A percentile compares a stretch with the other conserved stretches of the same genome.
These are phyloP conservation scores for Temnothorax ravouxi DNA, from an alignment of 2,888 invertebrate genomes.

Conservation along the genomic window DNA sequence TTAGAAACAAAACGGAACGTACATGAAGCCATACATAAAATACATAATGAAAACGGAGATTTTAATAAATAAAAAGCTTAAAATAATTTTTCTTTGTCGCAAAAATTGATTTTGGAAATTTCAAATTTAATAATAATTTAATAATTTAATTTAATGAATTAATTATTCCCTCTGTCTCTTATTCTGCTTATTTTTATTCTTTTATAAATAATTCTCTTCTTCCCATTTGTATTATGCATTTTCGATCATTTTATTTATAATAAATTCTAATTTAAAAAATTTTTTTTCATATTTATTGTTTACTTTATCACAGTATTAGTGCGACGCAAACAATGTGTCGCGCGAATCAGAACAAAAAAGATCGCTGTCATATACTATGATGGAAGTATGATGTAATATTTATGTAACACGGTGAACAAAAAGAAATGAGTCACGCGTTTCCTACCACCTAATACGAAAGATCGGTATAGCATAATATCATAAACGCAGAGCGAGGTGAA, in stretches of 20 bases:
- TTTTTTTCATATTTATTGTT: neutral
- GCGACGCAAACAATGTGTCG: neutral
- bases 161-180: neutral
- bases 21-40: neutral
- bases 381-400: conserved; percentile 51
- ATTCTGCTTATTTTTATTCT: neutral
- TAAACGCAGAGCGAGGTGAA: conserved; percentile 18
- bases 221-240: neutral
- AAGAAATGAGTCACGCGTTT: conserved; percentile 65
- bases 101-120: neutral
- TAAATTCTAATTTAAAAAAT: neutral
- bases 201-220: neutral
- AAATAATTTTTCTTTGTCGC: neutral
- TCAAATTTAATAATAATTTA: neutral
- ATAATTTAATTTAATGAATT: too few relatives aligned
- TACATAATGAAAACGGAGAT: neutral
- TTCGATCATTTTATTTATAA: neutral
- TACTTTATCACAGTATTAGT: neutral
- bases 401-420: conserved; percentile 62
- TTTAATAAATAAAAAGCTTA: neutral
- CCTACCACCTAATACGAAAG: conserved; percentile 64
- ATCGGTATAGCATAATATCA: conserved; percentile 48
- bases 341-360: neutral
- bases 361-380: neutral
- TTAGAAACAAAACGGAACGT: neutral